Percentiles rank a stretch among this genome's conserved stretches.
Conservation (phyloP, 2,113 vertebrate genomes). For the Brachypteracias leptosomus region DNA sequence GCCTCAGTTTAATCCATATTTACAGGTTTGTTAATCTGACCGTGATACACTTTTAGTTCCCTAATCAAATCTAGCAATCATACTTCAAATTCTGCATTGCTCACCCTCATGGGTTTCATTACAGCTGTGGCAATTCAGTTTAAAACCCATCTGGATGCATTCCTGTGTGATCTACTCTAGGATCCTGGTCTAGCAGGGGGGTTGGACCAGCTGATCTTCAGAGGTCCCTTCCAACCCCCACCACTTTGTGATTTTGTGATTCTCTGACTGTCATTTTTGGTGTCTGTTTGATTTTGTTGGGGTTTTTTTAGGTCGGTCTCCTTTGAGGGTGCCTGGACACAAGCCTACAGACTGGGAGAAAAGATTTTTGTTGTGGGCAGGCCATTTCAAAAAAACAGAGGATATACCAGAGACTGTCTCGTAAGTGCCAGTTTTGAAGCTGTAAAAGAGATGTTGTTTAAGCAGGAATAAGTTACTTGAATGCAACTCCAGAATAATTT, state of each 20-base stretch:
- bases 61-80: background rate
- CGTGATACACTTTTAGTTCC: background rate
- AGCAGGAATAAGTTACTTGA: background rate
- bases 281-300: background rate
- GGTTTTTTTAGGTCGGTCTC: background rate
- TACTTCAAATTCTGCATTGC: background rate
- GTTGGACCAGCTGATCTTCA: no score
- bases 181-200: no score
- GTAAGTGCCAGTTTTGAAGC: constrained; percentile 77
- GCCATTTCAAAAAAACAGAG: constrained; percentile 86
- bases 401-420: constrained; percentile 89
- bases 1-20: background rate
- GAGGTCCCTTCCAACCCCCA: no score
- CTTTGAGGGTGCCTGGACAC: constrained; percentile 79
- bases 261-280: background rate
- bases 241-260: no score
- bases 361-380: constrained; percentile 86
- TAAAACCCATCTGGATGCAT: background rate
- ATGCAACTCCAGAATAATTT: background rate
- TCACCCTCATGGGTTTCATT: background rate
- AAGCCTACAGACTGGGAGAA: constrained; percentile 82
- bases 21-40: background rate
- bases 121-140: background rate
- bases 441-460: background rate
- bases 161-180: no score